Conservation (phyloP, 1,140 invertebrate species). For the Bombus soroeensis region DNA sequence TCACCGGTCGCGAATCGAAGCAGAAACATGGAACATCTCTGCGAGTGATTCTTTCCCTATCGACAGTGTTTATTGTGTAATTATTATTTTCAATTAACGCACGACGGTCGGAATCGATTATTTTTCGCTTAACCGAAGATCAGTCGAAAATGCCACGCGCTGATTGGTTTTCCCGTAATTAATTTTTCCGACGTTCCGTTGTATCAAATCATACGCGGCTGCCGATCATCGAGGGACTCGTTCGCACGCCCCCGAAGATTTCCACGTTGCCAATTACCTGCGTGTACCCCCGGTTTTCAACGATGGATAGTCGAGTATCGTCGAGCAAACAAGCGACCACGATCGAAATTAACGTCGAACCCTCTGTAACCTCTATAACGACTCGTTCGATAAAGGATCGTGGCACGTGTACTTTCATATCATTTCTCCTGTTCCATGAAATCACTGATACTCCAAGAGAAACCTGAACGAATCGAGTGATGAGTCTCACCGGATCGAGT, state of each 20-base stretch:
- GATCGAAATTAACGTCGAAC: background rate
- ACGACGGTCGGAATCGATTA: background rate
- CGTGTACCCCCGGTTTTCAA: background rate
- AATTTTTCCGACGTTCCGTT: slow-evolving; percentile 28
- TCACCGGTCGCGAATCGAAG: background rate
- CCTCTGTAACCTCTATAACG: background rate
- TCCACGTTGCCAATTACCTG: slow-evolving; percentile 18
- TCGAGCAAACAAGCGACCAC: slow-evolving; percentile 14
- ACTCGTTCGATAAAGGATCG: slow-evolving; percentile 9
- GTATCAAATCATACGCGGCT: slow-evolving; percentile 15
- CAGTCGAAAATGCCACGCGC: slow-evolving; percentile 9
- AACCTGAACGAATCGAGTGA: background rate
- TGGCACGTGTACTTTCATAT: background rate
- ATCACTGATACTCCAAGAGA: background rate
- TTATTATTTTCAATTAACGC: slow-evolving; percentile 45
- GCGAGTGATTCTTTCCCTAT: background rate
- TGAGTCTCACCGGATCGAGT: slow-evolving; percentile 22
- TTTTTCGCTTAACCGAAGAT: slow-evolving; percentile 33
- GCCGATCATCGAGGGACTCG: slow-evolving; percentile 8
- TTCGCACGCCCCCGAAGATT: slow-evolving; percentile 11
- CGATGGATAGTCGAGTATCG: background rate
- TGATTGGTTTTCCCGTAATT: slow-evolving; percentile 38
- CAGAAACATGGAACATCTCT: background rate
- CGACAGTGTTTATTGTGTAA: slow-evolving; percentile 30
- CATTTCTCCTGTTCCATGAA: background rate